Evolutionary conservation across 2,888 invertebrate species (phyloP), one percentile per base, ranked within the genome.

Genomic region (Galerucella pusilla): DNA sequence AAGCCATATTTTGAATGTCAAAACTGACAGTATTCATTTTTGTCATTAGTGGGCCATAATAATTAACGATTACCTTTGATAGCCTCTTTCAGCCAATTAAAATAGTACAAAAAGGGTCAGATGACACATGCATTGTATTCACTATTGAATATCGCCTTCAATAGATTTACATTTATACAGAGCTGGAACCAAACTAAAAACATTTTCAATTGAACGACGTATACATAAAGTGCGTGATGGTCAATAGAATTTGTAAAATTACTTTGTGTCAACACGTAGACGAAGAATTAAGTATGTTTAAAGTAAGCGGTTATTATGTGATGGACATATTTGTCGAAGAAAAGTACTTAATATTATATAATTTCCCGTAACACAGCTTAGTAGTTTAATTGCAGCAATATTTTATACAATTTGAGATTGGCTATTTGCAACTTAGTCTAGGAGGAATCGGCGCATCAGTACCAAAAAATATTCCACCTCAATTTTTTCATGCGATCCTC

Each of bases 261-360:
- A 20, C 57, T 52, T 52, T 57, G 57, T 20, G 16, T 57, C 57
- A n/a, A 20, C 57, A 57, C 57, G 57, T 57, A 57, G 20, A 57
- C 20, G 2, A 57, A 57, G 57, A 20, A 57, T 57, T 57, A 57
- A 57, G 16, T 57, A 57, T n/a, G 52, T 52, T 52, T 52, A 52
- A 7, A 52, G 52, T 52, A n/a, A 52, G n/a, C 57, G 20, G 57
- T 57, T 54, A 54, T 54, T 57, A 57, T 9, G 57, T 57, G 57
- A 54, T 54, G 54, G 54, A 57, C 57, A 20, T 57, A 57, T 57
- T 57, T 57, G 57, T 57, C 10, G 20, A 20, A 57, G 57, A 57
- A 57, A 16, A 57, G 16, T 57, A 20, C 16, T 57, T 10, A 57
- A 16, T 57, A 16, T 57, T 57, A 57, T 57, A 57, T 57, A 57